Evolutionary conservation across 2,113 vertebrate species (phyloP), one percentile per base, ranked within the genome.

Genomic region (Oryctolagus cuniculus): DNA sequence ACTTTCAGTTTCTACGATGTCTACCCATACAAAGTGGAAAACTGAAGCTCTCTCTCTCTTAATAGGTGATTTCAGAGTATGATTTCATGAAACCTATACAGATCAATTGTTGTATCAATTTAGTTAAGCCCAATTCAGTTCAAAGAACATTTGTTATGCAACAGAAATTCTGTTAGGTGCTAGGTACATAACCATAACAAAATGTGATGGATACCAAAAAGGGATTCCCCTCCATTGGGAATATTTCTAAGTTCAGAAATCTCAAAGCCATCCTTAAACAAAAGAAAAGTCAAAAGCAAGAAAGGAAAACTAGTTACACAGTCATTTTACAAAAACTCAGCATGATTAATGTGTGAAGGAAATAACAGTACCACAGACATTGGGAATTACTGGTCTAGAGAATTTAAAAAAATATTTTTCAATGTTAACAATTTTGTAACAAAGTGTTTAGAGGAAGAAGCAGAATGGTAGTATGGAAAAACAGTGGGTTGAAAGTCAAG

Each of bases 401-500:
- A 69, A 55, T 89, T 63, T 8, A 55, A 89, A 19, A 19, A 89
- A 74, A 53, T 16, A 21, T 5, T 13, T 36, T 83, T 61, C 53
- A 85, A 27, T 77, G 61, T 34, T 25, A 90, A 74, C n/a, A 69
- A 88, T 64, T 90, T 79, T 82, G 31, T 90, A 91, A 73, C 9
- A 85, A 55, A 69, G 6, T 83, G n/a, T 31, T 63, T 84, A 29
- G 22, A 19, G 29, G 24, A 93, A 79, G 24, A 93, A 79, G 19
- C 51, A 70, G 25, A 51, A 75, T 74, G 44, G 22, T 29, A 38
- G 29, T n/a, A 64, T 55, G 53, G 73, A 74, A 78, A 75, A 75
- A 53, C 8, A 66, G 3, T 70, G 34, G 38, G 38, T 24, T 69
- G 29, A 17, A 38, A 94, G 66, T 77, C 80, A 92, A 93, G 53